Evolutionary conservation across 2,797 vertebrate genomes (phyloP), one percentile per base, ranked within the genome.

Genomic region (Dallia pectoralis): DNA sequence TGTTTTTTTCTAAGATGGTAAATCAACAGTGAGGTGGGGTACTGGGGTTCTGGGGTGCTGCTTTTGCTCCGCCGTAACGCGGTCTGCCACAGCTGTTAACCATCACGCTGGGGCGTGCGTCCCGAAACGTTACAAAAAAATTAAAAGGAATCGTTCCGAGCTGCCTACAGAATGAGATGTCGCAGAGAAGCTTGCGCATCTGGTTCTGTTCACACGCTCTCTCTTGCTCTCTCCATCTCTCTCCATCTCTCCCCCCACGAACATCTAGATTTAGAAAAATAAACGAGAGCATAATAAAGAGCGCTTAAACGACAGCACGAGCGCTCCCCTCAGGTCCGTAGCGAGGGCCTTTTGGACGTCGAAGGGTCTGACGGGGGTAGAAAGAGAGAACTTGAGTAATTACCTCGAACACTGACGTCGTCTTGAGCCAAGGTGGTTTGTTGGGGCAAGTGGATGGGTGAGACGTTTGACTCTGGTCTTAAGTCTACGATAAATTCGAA

Each of bases 171-270:
- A 80, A 73, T 80, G 70, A 81, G 79, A 67, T 72, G 70, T 81
- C 67, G 49, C 65, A 75, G 76, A 64, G 36, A 80, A 74, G 8
- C 48, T 69, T 27, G 18, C 33, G 70, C 91, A 90, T 93, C 89
- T 93, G 91, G 83, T 88, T 89, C 77, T 85, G 90, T 92, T 93
- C 91, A 92, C 88, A 91, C 81, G 83, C 88, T 91, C 88, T 77
- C 74, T 75, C 78, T n/a, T n/a, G n/a, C n/a, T 80, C 83, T 36
- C 40, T 44, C 40, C n/a, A n/a, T 44, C 91, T 93, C 91, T 92
- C 88, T 91, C 81, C 82, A 88, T 91, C 89, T 77, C 74, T 75
- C 78, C 12, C 40, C 40, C 40, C 79, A 82, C 81, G 85, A 92
- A 87, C 88, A 86, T 90, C 88, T 86, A 88, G 87, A 91, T 91